A percentile compares a stretch with the other conserved stretches of the same genome.
These are phyloP conservation scores for Phrynocephalus forsythii DNA, from an alignment of 2,797 vertebrate species.

Conservation along the genomic window DNA sequence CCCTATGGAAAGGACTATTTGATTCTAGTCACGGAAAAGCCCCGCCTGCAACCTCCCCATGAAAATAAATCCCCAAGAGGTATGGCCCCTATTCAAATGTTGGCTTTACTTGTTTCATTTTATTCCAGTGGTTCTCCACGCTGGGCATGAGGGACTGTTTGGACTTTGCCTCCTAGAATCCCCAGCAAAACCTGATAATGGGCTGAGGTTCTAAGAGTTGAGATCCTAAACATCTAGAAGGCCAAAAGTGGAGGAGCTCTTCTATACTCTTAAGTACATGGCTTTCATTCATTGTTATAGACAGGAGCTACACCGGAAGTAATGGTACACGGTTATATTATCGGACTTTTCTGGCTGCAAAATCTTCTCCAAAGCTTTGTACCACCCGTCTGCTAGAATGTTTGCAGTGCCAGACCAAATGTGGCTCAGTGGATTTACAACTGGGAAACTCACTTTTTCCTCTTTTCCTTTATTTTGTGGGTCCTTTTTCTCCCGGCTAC, in stretches of 20 bases:
- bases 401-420: not conserved
- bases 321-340: not conserved
- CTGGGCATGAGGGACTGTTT: too few species aligned
- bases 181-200: too few species aligned
- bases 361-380: not conserved
- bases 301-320: not conserved
- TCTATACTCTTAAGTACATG: not conserved
- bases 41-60: not conserved
- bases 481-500: constrained; percentile 90
- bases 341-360: not conserved
- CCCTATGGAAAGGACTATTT: not conserved
- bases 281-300: not conserved
- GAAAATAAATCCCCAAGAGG: too few species aligned
- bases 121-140: too few species aligned
- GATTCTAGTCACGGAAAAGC: not conserved
- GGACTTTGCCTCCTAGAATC: too few species aligned
- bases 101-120: not conserved
- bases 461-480: constrained; percentile 87
- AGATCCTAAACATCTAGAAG: too few species aligned
- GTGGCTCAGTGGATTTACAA: not conserved
- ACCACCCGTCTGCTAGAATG: not conserved
- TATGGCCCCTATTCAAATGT: not conserved
- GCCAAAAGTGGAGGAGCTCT: not conserved
- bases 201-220: too few species aligned
- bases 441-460: constrained; percentile 85